Percentiles rank a stretch among this genome's conserved stretches.
Conservation (phyloP, 2,888 invertebrate genomes). For the Andrena hattorfiana region DNA sequence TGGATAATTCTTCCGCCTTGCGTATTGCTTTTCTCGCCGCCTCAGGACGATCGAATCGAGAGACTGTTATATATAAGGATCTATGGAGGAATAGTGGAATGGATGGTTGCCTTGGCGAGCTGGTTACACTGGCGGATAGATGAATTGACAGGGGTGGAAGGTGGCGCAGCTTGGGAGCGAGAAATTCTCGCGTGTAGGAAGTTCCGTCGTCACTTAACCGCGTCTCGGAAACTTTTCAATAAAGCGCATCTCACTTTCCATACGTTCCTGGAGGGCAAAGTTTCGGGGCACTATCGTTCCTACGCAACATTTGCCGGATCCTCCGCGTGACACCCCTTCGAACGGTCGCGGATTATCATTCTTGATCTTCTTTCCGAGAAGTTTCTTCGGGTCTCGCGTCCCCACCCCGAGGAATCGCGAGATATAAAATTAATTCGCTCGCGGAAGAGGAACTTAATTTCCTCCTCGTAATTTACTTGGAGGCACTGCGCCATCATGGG, state of each 20-base stretch:
- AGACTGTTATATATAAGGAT: constrained; percentile 30
- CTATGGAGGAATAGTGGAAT: constrained; percentile 28
- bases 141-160: constrained; percentile 44
- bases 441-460: constrained; percentile 19
- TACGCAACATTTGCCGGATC: constrained; percentile 61
- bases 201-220: constrained; percentile 67
- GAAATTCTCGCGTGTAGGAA: constrained; percentile 62
- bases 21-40: neutral
- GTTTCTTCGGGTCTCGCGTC: neutral
- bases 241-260: constrained; percentile 68
- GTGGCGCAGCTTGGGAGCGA: constrained; percentile 43
- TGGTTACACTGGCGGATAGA: constrained; percentile 35
- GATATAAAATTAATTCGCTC: constrained; percentile 36
- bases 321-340: constrained; percentile 38
- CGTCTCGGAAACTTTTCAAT: constrained; percentile 70
- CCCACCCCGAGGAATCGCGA: neutral
- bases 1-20: neutral
- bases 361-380: constrained; percentile 45
- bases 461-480: constrained; percentile 12
- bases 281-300: constrained; percentile 59
- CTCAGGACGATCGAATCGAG: constrained; percentile 13
- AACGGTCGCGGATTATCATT: constrained; percentile 64
- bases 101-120: constrained; percentile 17
- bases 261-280: constrained; percentile 60
- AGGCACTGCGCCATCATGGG: neutral